Conservation (phyloP, 2,888 invertebrate genomes). For the Apamea sordens region DNA sequence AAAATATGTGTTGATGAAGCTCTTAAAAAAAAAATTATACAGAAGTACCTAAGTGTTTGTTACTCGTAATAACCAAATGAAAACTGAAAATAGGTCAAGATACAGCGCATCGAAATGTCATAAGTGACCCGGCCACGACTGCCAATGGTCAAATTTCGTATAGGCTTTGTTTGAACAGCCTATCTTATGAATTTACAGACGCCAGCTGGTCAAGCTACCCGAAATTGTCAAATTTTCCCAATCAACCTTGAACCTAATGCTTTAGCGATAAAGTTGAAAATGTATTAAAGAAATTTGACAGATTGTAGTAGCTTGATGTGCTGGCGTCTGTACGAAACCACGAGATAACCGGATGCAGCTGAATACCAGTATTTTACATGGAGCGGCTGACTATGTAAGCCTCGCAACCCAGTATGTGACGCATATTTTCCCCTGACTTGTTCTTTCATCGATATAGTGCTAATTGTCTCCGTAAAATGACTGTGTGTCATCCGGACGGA, state of each 20-base stretch:
- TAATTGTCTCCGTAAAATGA: not conserved
- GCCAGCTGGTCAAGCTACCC: too few species aligned
- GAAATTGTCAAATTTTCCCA: too few species aligned
- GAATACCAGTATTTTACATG: too few species aligned
- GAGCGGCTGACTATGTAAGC: not conserved
- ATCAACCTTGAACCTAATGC: too few species aligned
- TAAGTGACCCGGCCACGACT: not conserved
- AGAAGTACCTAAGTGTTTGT: not conserved
- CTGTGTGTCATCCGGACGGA: not conserved
- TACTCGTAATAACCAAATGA: not conserved
- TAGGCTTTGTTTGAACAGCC: not conserved
- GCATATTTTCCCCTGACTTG: too few species aligned
- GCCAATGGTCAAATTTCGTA: conserved; percentile 8
- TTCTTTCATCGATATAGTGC: not conserved
- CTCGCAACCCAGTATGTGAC: too few species aligned
- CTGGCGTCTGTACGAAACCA: too few species aligned
- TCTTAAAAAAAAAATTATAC: not conserved
- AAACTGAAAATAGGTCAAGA: conserved; percentile 12
- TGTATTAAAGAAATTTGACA: too few species aligned
- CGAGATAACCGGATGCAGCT: too few species aligned
- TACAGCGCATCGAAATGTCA: conserved; percentile 13
- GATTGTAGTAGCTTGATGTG: too few species aligned
- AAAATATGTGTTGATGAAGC: not conserved
- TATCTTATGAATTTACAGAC: not conserved
- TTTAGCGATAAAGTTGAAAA: too few species aligned